Base-by-base conservation (phyloP, 1,140 invertebrate species). In the Brachionus rubens region DNA sequence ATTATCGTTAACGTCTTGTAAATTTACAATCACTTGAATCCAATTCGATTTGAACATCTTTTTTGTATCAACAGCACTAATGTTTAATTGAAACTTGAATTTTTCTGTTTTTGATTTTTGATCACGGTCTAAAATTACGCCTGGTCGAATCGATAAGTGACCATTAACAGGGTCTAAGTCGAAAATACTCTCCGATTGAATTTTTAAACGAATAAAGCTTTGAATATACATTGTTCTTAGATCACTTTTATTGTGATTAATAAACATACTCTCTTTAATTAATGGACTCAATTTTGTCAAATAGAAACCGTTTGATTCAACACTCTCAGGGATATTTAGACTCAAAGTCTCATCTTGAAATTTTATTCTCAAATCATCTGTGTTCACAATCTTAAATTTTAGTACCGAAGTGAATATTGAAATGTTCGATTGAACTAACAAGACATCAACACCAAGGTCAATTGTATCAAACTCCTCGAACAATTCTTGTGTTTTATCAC, bases 11-110 rank as follows among this genome's bases (percentile, higher is more conserved):
- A 26, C 24, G 30, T 72, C 68, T 12, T 40, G 2, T 9, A 72
- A 19, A 24, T 72, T n/a, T 19, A 72, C n/a, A 21, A 4, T 4
- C 19, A 72, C 12, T 21, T 50, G 30, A 10, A 41, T 54, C 6
- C 10, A 26, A 48, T 30, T 54, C n/a, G 43, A 24, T 41, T 30
- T 54, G n/a, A 72, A 72, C 0, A 72, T n/a, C 24, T 72, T 72
- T 50, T 41, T 48, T 14, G 30, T 28, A 41, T 72, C 68, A 40
- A 21, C 48, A 54, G 21, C 19, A 48, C 30, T 50, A 10, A 72
- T 28, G 24, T 72, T 72, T 19, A 72, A 21, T 12, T 16, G 19
- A 26, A 72, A 40, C 24, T 50, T 41, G 19, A 40, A 12, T 40
- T 48, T 9, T 4, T 54, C 24, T 14, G 24, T 50, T 50, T 72